These are phyloP conservation scores for Sclerurus mexicanus DNA, from an alignment of 2,113 vertebrate genomes.

Conservation along the genomic window DNA sequence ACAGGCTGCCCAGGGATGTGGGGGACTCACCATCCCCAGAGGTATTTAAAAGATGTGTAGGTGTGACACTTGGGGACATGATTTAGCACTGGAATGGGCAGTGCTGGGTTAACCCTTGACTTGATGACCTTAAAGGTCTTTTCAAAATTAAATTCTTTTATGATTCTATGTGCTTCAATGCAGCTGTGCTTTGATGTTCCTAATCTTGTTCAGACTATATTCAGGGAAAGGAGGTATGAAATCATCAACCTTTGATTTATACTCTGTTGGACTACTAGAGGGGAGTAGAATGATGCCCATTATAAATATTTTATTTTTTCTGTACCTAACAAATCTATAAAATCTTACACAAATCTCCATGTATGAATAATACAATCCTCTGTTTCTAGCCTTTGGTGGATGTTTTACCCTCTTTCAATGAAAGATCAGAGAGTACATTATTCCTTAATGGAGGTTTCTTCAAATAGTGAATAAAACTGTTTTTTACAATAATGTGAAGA, in stretches of 20 bases:
- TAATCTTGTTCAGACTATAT: background rate
- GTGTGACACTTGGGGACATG: background rate
- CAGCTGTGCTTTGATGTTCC: background rate
- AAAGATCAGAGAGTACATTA: background rate
- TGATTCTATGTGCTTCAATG: background rate
- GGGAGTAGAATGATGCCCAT: background rate
- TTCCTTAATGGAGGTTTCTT: background rate
- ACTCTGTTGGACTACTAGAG: background rate
- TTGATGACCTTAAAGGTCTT: background rate
- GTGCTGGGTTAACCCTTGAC: rapidly evolving
- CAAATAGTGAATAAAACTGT: background rate
- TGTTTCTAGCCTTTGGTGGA: background rate
- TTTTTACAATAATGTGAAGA: background rate
- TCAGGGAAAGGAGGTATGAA: background rate
- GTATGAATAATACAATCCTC: background rate
- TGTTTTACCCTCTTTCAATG: background rate
- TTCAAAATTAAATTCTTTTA: background rate
- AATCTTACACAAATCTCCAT: background rate
- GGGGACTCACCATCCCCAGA: background rate
- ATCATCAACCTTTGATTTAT: background rate
- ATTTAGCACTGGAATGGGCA: background rate
- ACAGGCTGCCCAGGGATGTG: background rate
- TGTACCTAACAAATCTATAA: background rate
- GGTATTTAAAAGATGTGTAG: background rate
- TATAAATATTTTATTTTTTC: background rate